Conservation (phyloP, 2,113 vertebrate species). For the Siniperca knerii region DNA sequence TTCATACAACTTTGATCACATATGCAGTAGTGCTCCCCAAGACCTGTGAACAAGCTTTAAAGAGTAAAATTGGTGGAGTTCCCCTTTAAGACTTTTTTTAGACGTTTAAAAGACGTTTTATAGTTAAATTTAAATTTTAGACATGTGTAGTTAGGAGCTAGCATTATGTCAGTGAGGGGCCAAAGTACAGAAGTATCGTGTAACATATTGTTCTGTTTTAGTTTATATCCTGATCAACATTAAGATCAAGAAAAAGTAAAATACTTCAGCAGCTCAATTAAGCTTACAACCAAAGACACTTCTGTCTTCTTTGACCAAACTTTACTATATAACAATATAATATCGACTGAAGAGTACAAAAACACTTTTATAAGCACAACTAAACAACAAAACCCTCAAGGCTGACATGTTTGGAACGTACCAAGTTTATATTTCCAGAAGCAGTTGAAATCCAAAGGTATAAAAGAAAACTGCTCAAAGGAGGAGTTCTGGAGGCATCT, state of each 20-base stretch:
- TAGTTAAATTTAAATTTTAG: not conserved
- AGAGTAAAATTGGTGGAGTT: no score
- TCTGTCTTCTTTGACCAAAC: not conserved
- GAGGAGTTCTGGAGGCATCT: constrained; percentile 12
- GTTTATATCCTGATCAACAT: not conserved
- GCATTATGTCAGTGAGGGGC: not conserved
- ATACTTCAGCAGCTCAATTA: not conserved
- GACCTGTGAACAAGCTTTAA: not conserved
- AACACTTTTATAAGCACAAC: not conserved
- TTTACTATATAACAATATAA: not conserved
- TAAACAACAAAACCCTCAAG: not conserved
- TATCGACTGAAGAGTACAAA: not conserved
- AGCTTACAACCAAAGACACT: not conserved
- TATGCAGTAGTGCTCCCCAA: not conserved
- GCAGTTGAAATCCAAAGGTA: not conserved
- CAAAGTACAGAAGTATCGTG: not conserved
- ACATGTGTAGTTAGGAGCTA: not conserved
- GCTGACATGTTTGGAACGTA: no score
- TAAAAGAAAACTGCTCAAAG: not conserved
- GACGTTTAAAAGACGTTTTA: not conserved
- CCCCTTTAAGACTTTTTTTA: not conserved
- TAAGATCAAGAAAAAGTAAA: not conserved
- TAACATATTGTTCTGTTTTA: not conserved
- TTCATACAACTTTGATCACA: not conserved
- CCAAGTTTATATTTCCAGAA: not conserved